Evolutionary conservation across 2,797 vertebrate genomes (phyloP).

Genomic region (Sebastes flavidus): DNA sequence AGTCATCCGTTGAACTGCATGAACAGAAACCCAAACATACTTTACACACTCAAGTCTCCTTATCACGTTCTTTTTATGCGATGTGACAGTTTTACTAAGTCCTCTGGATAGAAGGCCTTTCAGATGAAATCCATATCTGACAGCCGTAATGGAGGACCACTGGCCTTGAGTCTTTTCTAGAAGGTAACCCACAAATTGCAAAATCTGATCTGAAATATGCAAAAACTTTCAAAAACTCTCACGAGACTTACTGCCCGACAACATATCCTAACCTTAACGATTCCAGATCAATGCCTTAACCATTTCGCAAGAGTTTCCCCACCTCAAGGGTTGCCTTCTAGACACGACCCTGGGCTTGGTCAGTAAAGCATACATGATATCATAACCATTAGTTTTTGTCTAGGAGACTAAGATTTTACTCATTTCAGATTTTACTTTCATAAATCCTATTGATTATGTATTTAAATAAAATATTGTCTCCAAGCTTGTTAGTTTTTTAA

Average conservation of each 20-base stretch:
- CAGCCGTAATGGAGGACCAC: not conserved
- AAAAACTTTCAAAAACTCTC: too few relatives aligned
- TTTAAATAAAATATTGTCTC: not conserved
- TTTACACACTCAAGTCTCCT: not conserved
- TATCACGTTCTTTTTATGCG: not conserved
- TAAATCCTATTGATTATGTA: not conserved
- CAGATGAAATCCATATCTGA: not conserved
- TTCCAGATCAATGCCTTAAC: too few relatives aligned
- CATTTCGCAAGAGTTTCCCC: too few relatives aligned
- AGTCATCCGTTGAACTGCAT: slow-evolving; percentile 6
- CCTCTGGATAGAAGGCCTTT: not conserved
- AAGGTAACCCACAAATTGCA: too few relatives aligned
- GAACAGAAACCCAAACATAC: not conserved
- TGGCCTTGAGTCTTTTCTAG: too few relatives aligned
- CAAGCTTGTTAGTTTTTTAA: not conserved
- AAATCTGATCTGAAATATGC: too few relatives aligned
- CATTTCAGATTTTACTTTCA: not conserved
- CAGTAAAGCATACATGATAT: not conserved
- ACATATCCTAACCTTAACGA: too few relatives aligned
- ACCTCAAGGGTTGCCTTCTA: too few relatives aligned
- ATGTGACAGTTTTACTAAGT: not conserved
- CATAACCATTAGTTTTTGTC: not conserved
- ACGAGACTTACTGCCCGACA: too few relatives aligned
- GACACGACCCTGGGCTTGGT: not conserved
- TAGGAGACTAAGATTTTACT: not conserved